Conservation (phyloP, 1,140 invertebrate species). For the Solen grandis region DNA sequence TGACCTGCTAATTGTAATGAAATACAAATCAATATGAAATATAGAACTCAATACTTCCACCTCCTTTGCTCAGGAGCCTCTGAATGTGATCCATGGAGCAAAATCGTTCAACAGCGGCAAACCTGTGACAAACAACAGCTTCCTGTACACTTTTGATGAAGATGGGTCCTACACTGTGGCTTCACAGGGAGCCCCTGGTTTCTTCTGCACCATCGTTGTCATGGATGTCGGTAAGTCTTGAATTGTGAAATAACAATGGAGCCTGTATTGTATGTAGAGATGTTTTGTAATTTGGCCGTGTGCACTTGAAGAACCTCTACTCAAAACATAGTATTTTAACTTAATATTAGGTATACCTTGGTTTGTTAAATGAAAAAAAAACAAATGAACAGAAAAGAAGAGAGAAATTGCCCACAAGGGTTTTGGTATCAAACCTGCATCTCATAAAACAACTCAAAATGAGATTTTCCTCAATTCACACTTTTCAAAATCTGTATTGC, state of each 20-base stretch:
- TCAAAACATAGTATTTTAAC: background rate
- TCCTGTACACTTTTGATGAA: slow-evolving; percentile 80
- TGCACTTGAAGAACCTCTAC: background rate
- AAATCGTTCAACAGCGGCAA: slow-evolving; percentile 80
- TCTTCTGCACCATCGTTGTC: slow-evolving; percentile 73
- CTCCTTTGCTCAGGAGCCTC: slow-evolving; percentile 74
- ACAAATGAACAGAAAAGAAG: too few relatives aligned
- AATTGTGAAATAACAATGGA: background rate
- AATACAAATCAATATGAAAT: too few relatives aligned
- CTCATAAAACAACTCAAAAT: too few relatives aligned
- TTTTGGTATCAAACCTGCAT: too few relatives aligned
- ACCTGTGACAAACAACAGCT: slow-evolving; percentile 76
- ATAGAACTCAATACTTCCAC: too few relatives aligned
- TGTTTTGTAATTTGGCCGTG: background rate
- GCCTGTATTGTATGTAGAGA: background rate
- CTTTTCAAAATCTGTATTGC: too few relatives aligned
- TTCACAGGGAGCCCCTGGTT: slow-evolving; percentile 79
- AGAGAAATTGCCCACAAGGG: too few relatives aligned
- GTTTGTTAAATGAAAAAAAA: background rate
- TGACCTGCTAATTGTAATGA: too few relatives aligned
- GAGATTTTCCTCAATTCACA: too few relatives aligned
- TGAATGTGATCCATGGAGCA: slow-evolving; percentile 75
- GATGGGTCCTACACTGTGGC: slow-evolving; percentile 77
- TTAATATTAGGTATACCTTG: background rate
- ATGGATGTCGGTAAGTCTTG: slow-evolving; percentile 70